Evolutionary conservation across 2,888 invertebrate species (phyloP), one percentile per base, ranked within the genome.

Genomic region (Asteroscopus sphinx): DNA sequence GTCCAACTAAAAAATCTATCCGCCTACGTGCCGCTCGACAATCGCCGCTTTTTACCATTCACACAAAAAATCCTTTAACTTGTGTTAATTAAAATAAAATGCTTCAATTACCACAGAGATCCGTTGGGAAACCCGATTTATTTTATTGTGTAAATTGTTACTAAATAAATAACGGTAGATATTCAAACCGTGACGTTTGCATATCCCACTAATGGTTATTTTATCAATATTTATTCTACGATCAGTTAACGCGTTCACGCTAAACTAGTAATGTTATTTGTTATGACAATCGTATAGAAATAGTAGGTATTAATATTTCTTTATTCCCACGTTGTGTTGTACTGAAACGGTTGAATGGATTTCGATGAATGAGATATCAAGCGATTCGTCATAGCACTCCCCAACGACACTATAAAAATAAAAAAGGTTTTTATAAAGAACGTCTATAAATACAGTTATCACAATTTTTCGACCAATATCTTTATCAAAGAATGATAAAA

Each of bases 1-100:
- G 33, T 53, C 11, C 54, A 53, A 62, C 64, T 64, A 71, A 73
- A 77, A 68, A 77, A 67, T 61, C 70, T 53, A 73, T 30, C 53
- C 48, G 37, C 51, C 64, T 63, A 68, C 71, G 76, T 76, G 73
- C 73, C 59, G 47, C 12, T 21, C 25, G 39, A 67, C 64, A 65
- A 65, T 70, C 41, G 58, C 51, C 41, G 12, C 46, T 73, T 75
- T 76, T 73, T 76, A 56, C 41, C 1, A 51, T 33, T 35, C 46
- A 35, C 28, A 44, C 54, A 73, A 76, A 75, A 75, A 73, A 53
- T 33, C 58, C 37, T 58, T 56, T 44, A 49, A 60, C 40, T 64
- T 60, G 39, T 59, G 42, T 45, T 63, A 73, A 76, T 75, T 73
- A 76, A 73, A 70, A 60, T 65, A 56, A 68, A 73, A 70, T 63